phyloP scores from a whole-genome alignment of 2,797 vertebrate genomes.

The Anabacerthia variegaticeps region DNA sequence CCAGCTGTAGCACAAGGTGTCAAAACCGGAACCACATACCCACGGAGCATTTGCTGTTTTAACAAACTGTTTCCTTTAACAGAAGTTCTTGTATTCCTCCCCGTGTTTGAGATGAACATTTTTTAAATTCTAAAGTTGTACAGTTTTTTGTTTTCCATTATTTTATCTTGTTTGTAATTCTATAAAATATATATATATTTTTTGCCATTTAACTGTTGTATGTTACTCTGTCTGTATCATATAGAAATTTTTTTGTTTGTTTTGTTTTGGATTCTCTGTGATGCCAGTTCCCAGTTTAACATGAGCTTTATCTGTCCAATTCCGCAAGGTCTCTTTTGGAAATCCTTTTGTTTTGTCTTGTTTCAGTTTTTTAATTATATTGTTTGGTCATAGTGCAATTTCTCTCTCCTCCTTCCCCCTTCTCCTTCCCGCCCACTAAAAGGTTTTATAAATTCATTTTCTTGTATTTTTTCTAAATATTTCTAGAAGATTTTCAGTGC shows the following conservation, averaged over 20 bases:
- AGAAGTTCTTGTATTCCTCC: constrained; percentile 78
- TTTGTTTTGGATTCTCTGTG: constrained; percentile 79
- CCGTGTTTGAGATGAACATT: constrained; percentile 83
- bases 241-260: constrained; percentile 74
- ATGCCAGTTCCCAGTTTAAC: constrained; percentile 88
- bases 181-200: constrained; percentile 83
- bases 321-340: constrained; percentile 75
- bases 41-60: constrained; percentile 71
- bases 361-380: constrained; percentile 47
- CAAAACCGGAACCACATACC: constrained; percentile 66
- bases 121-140: constrained; percentile 83
- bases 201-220: constrained; percentile 87
- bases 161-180: constrained; percentile 90
- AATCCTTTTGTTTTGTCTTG: constrained; percentile 64
- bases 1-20: constrained; percentile 78
- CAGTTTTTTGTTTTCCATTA: constrained; percentile 79
- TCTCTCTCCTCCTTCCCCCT: constrained; percentile 46
- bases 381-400: constrained; percentile 79
- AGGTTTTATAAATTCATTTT: constrained; percentile 70
- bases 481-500: constrained; percentile 24
- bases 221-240: constrained; percentile 91
- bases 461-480: constrained; percentile 62
- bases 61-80: constrained; percentile 75
- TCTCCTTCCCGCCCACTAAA: constrained; percentile 48
- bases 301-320: constrained; percentile 90